Percentiles rank a stretch among this genome's conserved stretches.
These are phyloP conservation scores for Pygocentrus nattereri DNA, from an alignment of 2,797 vertebrate genomes.

Conservation along the genomic window DNA sequence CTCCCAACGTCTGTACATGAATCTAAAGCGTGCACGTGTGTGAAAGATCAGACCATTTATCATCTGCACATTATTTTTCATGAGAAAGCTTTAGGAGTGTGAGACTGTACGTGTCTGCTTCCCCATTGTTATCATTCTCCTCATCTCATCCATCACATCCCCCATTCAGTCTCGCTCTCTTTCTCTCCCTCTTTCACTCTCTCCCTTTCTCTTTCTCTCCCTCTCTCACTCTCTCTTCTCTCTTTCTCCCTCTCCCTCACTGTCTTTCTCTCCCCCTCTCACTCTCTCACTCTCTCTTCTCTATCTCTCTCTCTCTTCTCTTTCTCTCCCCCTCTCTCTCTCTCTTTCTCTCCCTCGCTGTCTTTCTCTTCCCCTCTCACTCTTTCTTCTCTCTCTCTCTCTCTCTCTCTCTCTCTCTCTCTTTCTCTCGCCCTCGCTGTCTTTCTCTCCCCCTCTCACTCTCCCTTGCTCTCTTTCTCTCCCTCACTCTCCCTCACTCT, in stretches of 20 bases:
- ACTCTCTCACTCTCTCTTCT: background rate
- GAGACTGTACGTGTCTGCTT: background rate
- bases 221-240: background rate
- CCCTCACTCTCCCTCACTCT: background rate
- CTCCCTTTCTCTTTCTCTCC: background rate
- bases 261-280: background rate
- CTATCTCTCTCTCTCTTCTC: too few relatives aligned
- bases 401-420: background rate
- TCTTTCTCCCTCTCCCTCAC: background rate
- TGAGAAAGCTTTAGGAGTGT: background rate
- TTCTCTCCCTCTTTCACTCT: background rate
- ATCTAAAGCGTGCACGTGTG: slow-evolving; percentile 3
- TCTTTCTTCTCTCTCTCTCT: background rate
- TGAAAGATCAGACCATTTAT: background rate
- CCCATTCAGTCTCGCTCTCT: background rate
- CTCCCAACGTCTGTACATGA: background rate
- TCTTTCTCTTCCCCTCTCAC: background rate
- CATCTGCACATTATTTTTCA: background rate
- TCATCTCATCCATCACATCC: background rate
- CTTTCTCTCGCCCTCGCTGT: background rate
- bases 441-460: background rate
- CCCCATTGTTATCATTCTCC: background rate
- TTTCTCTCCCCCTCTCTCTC: too few relatives aligned
- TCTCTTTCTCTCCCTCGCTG: too few relatives aligned
- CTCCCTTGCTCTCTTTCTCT: background rate